A percentile compares a stretch with the other conserved stretches of the same genome.
Evolutionary conservation across 2,888 invertebrate genomes (phyloP).

Genomic region (Deilephila elpenor): DNA sequence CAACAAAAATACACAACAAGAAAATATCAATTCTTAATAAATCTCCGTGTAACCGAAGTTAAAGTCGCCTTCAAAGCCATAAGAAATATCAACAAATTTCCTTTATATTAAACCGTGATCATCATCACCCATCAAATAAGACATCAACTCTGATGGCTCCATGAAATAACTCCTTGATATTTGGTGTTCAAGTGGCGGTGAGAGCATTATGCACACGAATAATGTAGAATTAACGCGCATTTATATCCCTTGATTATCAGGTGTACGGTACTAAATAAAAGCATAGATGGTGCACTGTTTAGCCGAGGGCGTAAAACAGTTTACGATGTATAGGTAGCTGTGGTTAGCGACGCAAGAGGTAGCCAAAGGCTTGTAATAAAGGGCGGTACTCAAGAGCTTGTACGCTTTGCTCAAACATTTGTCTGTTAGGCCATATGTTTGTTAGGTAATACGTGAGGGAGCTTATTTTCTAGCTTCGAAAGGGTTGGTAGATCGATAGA

Average conservation of each 20-base stretch:
- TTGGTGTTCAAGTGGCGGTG: slow-evolving; percentile 16
- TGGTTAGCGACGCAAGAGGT: neutral
- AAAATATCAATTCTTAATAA: too few species aligned
- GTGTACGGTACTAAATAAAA: slow-evolving; percentile 18
- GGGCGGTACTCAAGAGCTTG: neutral
- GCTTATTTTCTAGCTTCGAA: too few species aligned
- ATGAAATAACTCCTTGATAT: slow-evolving; percentile 2
- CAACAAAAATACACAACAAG: too few species aligned
- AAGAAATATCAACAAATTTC: neutral
- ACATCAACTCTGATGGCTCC: slow-evolving; percentile 1
- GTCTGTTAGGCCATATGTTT: too few species aligned
- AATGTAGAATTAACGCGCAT: slow-evolving; percentile 14
- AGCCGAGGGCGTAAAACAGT: slow-evolving; percentile 11
- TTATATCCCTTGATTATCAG: slow-evolving; percentile 23
- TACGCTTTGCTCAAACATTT: neutral
- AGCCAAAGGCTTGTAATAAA: slow-evolving; percentile 9
- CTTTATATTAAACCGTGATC: neutral
- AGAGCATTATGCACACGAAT: slow-evolving; percentile 15
- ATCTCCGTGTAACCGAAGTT: too few species aligned
- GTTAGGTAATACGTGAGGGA: too few species aligned
- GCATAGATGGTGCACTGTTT: slow-evolving; percentile 5
- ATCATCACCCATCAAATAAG: slow-evolving; percentile 13
- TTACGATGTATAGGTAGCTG: slow-evolving; percentile 24
- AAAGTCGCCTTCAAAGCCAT: neutral
- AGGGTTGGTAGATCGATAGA: too few species aligned